Evolutionary conservation across 2,113 vertebrate genomes (phyloP).

Genomic region (Syrmaticus mikado): DNA sequence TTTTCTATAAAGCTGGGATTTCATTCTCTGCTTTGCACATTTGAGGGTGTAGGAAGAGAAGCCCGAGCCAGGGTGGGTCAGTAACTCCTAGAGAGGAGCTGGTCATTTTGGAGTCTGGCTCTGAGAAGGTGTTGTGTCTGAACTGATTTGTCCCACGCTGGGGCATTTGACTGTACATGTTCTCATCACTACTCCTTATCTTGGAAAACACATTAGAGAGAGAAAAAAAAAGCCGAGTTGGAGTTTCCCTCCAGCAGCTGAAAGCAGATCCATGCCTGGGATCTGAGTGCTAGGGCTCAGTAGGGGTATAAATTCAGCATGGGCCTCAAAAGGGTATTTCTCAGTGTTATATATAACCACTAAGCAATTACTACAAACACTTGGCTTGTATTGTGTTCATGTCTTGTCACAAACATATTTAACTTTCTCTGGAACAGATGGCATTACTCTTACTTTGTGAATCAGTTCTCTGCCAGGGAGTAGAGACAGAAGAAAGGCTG

Average conservation of each 20-base stretch:
- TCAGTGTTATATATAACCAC: constrained; percentile 39
- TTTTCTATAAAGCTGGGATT: background rate
- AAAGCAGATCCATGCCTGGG: background rate
- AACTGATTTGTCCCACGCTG: background rate
- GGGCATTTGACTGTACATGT: background rate
- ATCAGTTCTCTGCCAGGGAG: background rate
- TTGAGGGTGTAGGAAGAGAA: background rate
- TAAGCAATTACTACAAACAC: constrained; percentile 46
- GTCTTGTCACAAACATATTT: constrained; percentile 53
- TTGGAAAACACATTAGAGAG: background rate
- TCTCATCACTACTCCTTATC: background rate
- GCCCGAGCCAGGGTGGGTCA: background rate
- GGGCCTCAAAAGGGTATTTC: constrained; percentile 50
- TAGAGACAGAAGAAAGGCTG: background rate
- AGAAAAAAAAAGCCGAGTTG: background rate
- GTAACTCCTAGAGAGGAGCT: background rate
- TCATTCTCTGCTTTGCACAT: background rate
- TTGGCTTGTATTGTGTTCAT: constrained; percentile 23
- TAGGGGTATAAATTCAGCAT: background rate
- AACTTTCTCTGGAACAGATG: constrained; percentile 59
- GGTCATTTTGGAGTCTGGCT: background rate
- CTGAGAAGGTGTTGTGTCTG: background rate
- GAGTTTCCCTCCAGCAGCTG: constrained; percentile 50
- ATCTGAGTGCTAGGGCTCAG: background rate
- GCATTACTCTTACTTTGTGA: constrained; percentile 26